phyloP scores from a whole-genome alignment of 2,888 invertebrate genomes.

The Epicampocera succincta region DNA sequence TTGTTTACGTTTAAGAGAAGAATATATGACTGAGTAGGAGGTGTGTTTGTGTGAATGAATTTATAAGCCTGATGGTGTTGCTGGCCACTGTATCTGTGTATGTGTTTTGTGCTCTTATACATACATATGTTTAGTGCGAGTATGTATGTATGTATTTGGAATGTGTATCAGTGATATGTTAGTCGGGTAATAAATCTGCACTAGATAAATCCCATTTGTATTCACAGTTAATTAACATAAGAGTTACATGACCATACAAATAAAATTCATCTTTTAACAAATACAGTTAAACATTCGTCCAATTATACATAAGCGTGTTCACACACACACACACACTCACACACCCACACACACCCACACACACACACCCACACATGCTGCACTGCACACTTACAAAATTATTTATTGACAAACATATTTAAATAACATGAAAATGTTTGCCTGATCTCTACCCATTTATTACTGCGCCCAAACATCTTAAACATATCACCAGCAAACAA shows the following conservation, averaged over 20 bases:
- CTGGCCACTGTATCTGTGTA: neutral
- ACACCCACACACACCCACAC: neutral
- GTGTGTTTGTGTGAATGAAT: neutral
- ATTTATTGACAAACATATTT: conserved; percentile 37
- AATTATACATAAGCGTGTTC: neutral
- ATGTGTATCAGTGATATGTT: conserved; percentile 48
- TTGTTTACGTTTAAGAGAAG: conserved; percentile 23
- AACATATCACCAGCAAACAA: conserved; percentile 53
- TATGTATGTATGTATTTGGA: conserved; percentile 1
- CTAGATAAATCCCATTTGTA: conserved; percentile 70
- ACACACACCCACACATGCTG: neutral
- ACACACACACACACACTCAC: neutral
- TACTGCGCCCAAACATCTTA: conserved; percentile 47
- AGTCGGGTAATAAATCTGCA: conserved; percentile 65
- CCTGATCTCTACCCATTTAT: conserved; percentile 56
- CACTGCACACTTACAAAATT: neutral
- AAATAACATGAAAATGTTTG: conserved; percentile 59
- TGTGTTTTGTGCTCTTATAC: too few species aligned
- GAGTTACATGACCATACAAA: conserved; percentile 67
- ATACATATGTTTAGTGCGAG: neutral
- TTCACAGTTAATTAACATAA: conserved; percentile 70
- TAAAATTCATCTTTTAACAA: conserved; percentile 46
- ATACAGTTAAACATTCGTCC: conserved; percentile 24
- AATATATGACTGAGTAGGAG: too few species aligned
- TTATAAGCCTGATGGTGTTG: neutral